Evolutionary conservation across 2,888 invertebrate genomes (phyloP).

Genomic region (Drosophila planitibia): DNA sequence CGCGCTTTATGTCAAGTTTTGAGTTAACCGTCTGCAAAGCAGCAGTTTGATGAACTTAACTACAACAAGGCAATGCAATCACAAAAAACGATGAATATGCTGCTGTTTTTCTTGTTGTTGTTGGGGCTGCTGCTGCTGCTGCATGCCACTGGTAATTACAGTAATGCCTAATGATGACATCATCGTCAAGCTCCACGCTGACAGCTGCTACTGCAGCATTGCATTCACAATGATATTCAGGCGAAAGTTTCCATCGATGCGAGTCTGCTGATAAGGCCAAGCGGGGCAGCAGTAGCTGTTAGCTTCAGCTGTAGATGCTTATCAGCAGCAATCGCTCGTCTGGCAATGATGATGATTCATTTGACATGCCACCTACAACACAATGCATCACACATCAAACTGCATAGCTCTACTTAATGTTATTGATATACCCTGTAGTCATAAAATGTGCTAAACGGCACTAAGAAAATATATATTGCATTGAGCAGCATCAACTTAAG

Average conservation of each 20-base stretch:
- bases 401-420: background rate
- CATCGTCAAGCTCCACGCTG: slow-evolving; percentile 44
- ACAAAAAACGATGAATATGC: slow-evolving; percentile 36
- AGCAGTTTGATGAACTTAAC: slow-evolving; percentile 74
- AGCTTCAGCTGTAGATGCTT: slow-evolving; percentile 48
- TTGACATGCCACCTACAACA: slow-evolving; percentile 30
- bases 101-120: slow-evolving; percentile 10
- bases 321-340: slow-evolving; percentile 42
- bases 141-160: slow-evolving; percentile 60
- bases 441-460: background rate
- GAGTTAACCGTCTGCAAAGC: slow-evolving; percentile 62
- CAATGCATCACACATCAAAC: slow-evolving; percentile 3
- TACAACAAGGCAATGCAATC: slow-evolving; percentile 49
- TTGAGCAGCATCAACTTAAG: background rate
- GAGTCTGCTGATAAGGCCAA: slow-evolving; percentile 44
- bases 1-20: slow-evolving; percentile 77
- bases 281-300: slow-evolving; percentile 7
- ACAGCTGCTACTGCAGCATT: slow-evolving; percentile 30
- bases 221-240: slow-evolving; percentile 29
- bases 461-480: background rate
- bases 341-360: slow-evolving; percentile 56
- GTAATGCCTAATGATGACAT: slow-evolving; percentile 60
- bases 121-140: slow-evolving; percentile 25
- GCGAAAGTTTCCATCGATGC: slow-evolving; percentile 57
- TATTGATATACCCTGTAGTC: slow-evolving; percentile 2